These are phyloP conservation scores for Melanerpes aurifrons DNA, from an alignment of 2,113 vertebrate genomes.

Conservation along the genomic window DNA sequence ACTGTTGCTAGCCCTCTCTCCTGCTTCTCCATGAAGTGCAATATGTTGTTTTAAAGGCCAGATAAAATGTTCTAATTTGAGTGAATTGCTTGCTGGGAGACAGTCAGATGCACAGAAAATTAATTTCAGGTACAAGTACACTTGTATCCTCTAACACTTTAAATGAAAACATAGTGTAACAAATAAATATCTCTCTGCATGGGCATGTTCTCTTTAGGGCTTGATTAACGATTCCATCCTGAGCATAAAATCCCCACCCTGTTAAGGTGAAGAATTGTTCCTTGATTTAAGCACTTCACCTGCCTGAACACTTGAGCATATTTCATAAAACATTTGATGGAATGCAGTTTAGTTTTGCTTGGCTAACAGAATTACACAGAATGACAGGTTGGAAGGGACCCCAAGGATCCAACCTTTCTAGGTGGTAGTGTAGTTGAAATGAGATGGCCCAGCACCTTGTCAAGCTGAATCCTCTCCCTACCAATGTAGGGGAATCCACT, in stretches of 20 bases:
- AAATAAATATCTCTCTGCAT: conserved; percentile 44
- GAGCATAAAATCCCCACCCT: conserved; percentile 50
- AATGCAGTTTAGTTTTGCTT: not conserved
- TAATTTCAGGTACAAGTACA: conserved; percentile 28
- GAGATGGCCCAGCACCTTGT: too few relatives aligned
- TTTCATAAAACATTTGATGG: conserved; percentile 27
- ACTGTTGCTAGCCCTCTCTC: not conserved
- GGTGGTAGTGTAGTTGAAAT: too few relatives aligned
- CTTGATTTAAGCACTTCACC: conserved; percentile 67
- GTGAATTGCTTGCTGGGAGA: conserved; percentile 5
- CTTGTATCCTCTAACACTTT: conserved; percentile 30
- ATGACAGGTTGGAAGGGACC: too few relatives aligned
- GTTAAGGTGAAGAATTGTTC: conserved; percentile 49
- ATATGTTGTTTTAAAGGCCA: conserved; percentile 1
- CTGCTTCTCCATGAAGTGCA: not conserved
- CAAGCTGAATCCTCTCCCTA: too few relatives aligned
- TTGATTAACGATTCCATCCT: conserved; percentile 56
- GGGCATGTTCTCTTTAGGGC: conserved; percentile 3
- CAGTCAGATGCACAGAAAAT: conserved; percentile 40
- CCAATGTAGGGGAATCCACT: too few relatives aligned
- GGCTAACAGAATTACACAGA: not conserved
- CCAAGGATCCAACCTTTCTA: too few relatives aligned
- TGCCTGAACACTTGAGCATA: conserved; percentile 22
- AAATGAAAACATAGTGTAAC: conserved; percentile 50
- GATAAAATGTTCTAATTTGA: conserved; percentile 30